Evolutionary conservation across 1,140 invertebrate species (phyloP).

Genomic region (Pseudomyrmex flavicornis): DNA sequence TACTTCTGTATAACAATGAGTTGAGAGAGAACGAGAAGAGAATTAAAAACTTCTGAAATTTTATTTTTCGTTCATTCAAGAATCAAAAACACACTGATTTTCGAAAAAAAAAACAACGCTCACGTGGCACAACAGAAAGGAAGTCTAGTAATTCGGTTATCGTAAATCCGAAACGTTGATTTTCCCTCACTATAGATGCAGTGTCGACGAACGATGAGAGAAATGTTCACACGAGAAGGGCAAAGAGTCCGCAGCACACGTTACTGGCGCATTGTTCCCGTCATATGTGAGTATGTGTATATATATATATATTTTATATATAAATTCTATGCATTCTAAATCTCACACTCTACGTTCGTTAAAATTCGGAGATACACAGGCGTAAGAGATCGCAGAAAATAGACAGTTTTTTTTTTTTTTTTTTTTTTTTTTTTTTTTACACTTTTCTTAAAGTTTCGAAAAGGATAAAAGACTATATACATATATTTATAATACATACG

Average conservation of each 20-base stretch:
- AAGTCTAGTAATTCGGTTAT: conserved; percentile 20
- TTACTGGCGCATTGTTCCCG: conserved; percentile 29
- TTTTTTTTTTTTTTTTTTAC: background rate
- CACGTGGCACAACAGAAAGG: background rate
- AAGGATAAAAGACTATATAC: conserved; percentile 44
- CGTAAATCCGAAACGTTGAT: conserved; percentile 35
- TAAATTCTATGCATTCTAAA: conserved; percentile 13
- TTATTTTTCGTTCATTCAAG: conserved; percentile 13
- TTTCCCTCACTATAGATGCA: background rate
- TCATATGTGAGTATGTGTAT: background rate
- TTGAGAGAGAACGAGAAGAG: conserved; percentile 16
- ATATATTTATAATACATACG: conserved; percentile 3
- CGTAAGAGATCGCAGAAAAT: conserved; percentile 70
- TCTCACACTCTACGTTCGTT: conserved; percentile 25
- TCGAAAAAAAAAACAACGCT: background rate
- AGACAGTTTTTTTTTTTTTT: conserved; percentile 29
- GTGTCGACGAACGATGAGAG: background rate
- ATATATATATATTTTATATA: background rate
- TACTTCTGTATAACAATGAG: conserved; percentile 18
- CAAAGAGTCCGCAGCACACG: conserved; percentile 9
- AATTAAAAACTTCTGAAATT: background rate
- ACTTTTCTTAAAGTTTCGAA: conserved; percentile 53
- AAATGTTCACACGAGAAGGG: conserved; percentile 24
- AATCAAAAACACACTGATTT: conserved; percentile 5
- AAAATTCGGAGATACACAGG: conserved; percentile 66